These are phyloP conservation scores for Pardosa pseudoannulata DNA, from an alignment of 2,888 invertebrate genomes.

Conservation along the genomic window DNA sequence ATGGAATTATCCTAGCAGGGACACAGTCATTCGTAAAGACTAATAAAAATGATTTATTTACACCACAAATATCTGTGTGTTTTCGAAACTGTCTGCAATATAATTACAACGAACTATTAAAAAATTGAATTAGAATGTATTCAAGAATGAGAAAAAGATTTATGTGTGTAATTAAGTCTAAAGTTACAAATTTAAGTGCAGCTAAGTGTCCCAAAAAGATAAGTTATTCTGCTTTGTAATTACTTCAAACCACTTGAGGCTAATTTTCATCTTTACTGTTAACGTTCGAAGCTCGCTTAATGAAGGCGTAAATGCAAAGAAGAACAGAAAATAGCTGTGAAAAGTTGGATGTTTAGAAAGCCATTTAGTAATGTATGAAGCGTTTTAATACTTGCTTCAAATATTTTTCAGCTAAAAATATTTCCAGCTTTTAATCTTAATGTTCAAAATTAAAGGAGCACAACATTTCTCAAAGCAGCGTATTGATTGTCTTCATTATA, in stretches of 20 bases:
- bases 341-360: no score
- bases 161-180: not conserved
- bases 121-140: not conserved
- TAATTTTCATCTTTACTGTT: conserved; percentile 36
- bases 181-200: not conserved
- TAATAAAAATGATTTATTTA: not conserved
- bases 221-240: conserved; percentile 49
- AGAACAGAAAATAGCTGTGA: not conserved
- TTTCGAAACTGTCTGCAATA: not conserved
- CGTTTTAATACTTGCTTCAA: no score
- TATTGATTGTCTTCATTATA: no score
- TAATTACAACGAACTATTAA: not conserved
- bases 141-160: not conserved
- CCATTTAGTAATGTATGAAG: no score
- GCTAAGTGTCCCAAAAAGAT: conserved; percentile 18
- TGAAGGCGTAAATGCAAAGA: not conserved
- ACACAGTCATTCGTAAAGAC: not conserved
- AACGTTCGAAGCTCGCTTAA: not conserved
- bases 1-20: no score
- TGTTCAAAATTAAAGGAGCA: no score
- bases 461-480: no score
- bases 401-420: no score
- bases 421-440: no score
- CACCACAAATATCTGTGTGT: not conserved
- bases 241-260: conserved; percentile 36